Evolutionary conservation across 30 jellyfish, hydroid and myxozoan species (phyloP).

Genomic region (Aurelia aurita): DNA sequence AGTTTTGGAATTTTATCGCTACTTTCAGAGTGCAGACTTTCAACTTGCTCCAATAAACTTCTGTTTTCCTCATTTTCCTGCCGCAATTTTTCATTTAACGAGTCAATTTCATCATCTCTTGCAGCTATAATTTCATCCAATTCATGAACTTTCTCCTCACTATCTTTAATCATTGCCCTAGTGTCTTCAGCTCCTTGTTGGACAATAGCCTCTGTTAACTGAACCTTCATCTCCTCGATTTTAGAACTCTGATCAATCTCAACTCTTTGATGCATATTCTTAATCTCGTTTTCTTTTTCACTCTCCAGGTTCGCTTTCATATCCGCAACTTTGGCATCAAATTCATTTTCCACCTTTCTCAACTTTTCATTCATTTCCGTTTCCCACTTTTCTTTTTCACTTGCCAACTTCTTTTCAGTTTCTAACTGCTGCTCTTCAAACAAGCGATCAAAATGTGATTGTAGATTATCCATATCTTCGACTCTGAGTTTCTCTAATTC

Average conservation of each 20-base stretch:
- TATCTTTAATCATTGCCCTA: neutral
- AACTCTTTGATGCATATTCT: neutral
- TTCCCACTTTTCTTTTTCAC: slow-evolving; percentile 45
- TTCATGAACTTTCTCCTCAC: slow-evolving; percentile 4
- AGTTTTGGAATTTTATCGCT: neutral
- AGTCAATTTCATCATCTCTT: slow-evolving; percentile 8
- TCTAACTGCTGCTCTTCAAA: slow-evolving; percentile 54
- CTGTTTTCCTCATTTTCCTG: neutral
- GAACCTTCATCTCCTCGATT: slow-evolving; percentile 23
- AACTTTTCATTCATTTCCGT: slow-evolving; percentile 33
- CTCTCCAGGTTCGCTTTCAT: neutral
- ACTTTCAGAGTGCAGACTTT: neutral
- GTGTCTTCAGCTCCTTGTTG: slow-evolving; percentile 23
- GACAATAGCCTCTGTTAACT: slow-evolving; percentile 19
- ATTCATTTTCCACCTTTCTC: neutral
- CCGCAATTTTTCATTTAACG: neutral
- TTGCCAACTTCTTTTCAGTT: slow-evolving; percentile 31
- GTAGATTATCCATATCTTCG: slow-evolving; percentile 65
- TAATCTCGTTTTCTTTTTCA: neutral
- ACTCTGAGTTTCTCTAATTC: slow-evolving; percentile 8
- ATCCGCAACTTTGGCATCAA: slow-evolving; percentile 16
- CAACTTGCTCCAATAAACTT: neutral
- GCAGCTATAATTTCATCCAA: slow-evolving; percentile 7
- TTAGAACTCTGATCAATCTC: slow-evolving; percentile 17
- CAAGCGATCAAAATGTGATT: slow-evolving; percentile 46